Evolutionary conservation across 1,140 invertebrate genomes (phyloP).

Genomic region (Psix sp.): DNA sequence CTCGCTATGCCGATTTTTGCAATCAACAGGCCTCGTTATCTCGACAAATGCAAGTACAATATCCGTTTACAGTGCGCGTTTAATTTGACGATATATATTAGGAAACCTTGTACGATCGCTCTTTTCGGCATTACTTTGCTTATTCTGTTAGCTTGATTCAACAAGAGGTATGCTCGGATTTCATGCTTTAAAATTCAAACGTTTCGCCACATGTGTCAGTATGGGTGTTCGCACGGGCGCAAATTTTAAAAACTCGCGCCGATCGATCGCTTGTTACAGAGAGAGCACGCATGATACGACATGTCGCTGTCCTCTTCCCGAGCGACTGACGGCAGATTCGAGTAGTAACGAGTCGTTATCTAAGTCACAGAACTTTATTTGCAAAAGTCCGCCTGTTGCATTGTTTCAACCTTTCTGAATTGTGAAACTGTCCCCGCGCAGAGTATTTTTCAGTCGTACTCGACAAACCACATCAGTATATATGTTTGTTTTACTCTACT

Average conservation of each 20-base stretch:
- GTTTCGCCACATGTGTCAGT: slow-evolving; percentile 2
- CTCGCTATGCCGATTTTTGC: slow-evolving; percentile 39
- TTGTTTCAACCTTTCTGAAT: not conserved
- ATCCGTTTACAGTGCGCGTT: slow-evolving; percentile 44
- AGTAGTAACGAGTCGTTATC: slow-evolving; percentile 13
- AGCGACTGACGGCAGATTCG: not conserved
- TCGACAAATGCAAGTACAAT: slow-evolving; percentile 45
- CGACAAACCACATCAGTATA: slow-evolving; percentile 54
- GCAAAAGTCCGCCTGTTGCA: slow-evolving; percentile 11
- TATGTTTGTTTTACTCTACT: slow-evolving; percentile 50
- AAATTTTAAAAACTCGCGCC: too few relatives aligned
- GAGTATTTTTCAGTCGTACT: slow-evolving; percentile 45
- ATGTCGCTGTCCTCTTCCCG: too few relatives aligned
- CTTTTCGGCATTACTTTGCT: slow-evolving; percentile 17
- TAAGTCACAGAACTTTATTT: slow-evolving; percentile 7
- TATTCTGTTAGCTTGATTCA: slow-evolving; percentile 12
- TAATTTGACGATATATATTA: slow-evolving; percentile 55
- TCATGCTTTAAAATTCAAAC: slow-evolving; percentile 13
- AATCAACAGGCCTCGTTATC: slow-evolving; percentile 53
- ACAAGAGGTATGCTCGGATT: slow-evolving; percentile 24
- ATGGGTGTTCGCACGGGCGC: not conserved
- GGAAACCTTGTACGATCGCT: slow-evolving; percentile 53
- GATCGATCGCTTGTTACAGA: not conserved
- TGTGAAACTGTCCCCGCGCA: slow-evolving; percentile 19
- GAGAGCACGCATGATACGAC: not conserved